Conservation (phyloP, 2,888 invertebrate genomes). For the Arge pagana region DNA sequence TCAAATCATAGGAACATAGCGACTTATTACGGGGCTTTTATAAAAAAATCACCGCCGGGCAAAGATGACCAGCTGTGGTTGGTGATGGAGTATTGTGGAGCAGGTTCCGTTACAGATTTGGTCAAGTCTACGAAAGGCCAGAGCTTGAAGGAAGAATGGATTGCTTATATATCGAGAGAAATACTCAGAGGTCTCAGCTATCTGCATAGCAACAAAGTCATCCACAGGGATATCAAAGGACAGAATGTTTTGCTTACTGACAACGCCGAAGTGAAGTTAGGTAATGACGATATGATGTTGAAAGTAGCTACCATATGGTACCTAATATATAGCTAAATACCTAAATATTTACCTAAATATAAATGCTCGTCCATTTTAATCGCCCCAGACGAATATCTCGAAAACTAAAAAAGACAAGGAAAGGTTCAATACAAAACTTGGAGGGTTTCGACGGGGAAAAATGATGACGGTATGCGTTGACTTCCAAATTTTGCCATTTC, state of each 20-base stretch:
- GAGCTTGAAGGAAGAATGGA: constrained; percentile 99
- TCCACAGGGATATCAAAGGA: constrained; percentile 98
- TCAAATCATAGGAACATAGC: constrained; percentile 99
- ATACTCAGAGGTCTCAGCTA: constrained; percentile 94
- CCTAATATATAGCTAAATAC: no score
- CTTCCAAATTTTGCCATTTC: no score
- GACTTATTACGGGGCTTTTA: constrained; percentile 99
- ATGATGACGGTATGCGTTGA: no score
- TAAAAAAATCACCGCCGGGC: constrained; percentile 97
- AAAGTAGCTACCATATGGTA: no score
- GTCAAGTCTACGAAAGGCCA: constrained; percentile 99
- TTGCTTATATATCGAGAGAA: constrained; percentile 98
- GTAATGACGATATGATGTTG: no score
- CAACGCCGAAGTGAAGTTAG: constrained; percentile 99
- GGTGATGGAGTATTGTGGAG: constrained; percentile 99
- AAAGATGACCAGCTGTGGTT: constrained; percentile 99
- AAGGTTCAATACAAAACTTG: no score
- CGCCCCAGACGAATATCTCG: no score
- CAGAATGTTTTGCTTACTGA: constrained; percentile 99
- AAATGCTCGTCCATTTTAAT: no score
- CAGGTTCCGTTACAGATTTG: constrained; percentile 97
- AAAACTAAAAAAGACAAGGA: no score
- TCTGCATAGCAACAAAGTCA: constrained; percentile 98
- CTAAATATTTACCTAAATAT: no score
- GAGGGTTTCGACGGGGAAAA: no score